Base-by-base conservation (phyloP, 2,888 invertebrate genomes). In the Heterodera filipjevi region DNA sequence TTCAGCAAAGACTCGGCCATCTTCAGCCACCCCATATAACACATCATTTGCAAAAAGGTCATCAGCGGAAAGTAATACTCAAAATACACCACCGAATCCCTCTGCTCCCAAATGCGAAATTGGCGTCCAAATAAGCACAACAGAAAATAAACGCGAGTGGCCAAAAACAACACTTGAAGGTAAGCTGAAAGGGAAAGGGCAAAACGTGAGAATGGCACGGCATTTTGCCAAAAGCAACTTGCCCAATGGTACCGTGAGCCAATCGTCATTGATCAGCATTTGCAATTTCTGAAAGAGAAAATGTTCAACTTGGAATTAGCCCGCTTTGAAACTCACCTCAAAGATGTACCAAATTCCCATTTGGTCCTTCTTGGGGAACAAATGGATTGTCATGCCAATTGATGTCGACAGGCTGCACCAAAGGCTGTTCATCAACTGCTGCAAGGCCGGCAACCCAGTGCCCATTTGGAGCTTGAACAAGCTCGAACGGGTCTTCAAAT, bases 21-120 rank as follows among this genome's bases (percentile, higher is more conserved):
- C 77, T 87, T 87, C 84, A 87, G 85, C 87, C 87, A 87, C 27
- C 87, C 87, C 68, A 87, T 84, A 76, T 84, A 86, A 79, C 86
- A 86, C 10, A 85, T 83, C 59, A 86, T 82, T 77, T 86, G 86
- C 2, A 87, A 82, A 39, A 85, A 82, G 33, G 87, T 87, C 86
- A 87, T 87, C 70, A 86, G 84, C 6, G 86, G 86, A 35, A 86
- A 82, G 66, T 84, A 79, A 32, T 83, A 82, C 66, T 84, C 86
- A 14, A 85, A 75, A 16, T 44, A 35, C 22, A 77, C 78, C 53
- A 79, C 27, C 10, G 39, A 74, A 22, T 75, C 80, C 32, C 39
- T 66, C 3, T 81, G 66, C n/a, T 76, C 80, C 53, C 66, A 66
- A 33, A 77, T 77, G 44, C 84, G 76, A 66, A 79, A 86, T 71